phyloP scores from a whole-genome alignment of 2,797 vertebrate genomes.

The Microctenopoma lineatum region DNA sequence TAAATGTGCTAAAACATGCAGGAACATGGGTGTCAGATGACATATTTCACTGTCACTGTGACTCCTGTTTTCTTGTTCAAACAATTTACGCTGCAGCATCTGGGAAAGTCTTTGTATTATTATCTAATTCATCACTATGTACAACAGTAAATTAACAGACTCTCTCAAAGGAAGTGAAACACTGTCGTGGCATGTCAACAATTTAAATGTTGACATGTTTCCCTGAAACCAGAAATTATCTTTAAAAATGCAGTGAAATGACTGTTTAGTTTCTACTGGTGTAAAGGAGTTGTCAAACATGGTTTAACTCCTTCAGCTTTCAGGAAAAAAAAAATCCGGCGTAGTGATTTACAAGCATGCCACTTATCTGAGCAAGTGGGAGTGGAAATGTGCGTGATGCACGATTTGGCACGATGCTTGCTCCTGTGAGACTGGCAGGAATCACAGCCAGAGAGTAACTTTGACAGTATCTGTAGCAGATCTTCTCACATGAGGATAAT shows the following conservation, averaged over 20 bases:
- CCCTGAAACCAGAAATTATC: constrained; percentile 54
- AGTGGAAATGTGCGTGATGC: constrained; percentile 39
- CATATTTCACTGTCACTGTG: constrained; percentile 34
- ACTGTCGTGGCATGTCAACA: constrained; percentile 33
- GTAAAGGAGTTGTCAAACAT: constrained; percentile 66
- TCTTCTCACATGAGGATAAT: neutral
- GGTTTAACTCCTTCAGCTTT: constrained; percentile 51
- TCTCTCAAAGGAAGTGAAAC: constrained; percentile 48
- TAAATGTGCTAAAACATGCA: constrained; percentile 1
- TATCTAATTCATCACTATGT: constrained; percentile 70
- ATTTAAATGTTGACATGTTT: constrained; percentile 50
- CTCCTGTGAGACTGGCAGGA: constrained; percentile 29
- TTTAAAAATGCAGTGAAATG: constrained; percentile 58
- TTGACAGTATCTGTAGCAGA: neutral
- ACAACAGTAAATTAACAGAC: constrained; percentile 57
- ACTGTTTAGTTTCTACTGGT: constrained; percentile 58
- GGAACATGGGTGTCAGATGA: constrained; percentile 9
- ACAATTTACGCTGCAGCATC: constrained; percentile 34
- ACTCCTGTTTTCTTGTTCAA: constrained; percentile 31
- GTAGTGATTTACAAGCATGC: constrained; percentile 49
- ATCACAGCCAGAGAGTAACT: constrained; percentile 9
- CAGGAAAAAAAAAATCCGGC: constrained; percentile 10
- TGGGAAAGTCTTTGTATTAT: constrained; percentile 54
- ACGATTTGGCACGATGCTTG: constrained; percentile 22
- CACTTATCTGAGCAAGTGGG: constrained; percentile 43